A percentile compares a stretch with the other conserved stretches of the same genome.
Evolutionary conservation across 53 echinoderm and acorn worm species (phyloP).

Genomic region (Echinarachnius parma): DNA sequence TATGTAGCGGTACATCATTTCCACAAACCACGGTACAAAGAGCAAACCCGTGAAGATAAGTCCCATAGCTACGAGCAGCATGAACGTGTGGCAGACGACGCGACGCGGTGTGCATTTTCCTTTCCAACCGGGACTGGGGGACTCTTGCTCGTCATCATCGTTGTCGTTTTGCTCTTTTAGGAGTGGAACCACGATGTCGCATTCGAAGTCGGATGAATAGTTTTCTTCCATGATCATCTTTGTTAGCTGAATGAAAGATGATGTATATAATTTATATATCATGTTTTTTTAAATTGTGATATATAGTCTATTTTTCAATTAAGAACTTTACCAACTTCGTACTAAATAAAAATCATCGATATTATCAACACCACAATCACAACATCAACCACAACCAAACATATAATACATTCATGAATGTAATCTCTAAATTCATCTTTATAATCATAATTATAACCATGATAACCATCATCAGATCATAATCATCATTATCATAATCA

Average conservation of each 20-base stretch:
- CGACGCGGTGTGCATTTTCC: conserved; percentile 21
- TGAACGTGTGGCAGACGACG: conserved; percentile 29
- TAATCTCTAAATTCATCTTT: too few relatives aligned
- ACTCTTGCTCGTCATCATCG: too few relatives aligned
- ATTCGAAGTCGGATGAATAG: conserved; percentile 10
- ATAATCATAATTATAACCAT: background rate
- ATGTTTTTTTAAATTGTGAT: too few relatives aligned
- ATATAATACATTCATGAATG: too few relatives aligned
- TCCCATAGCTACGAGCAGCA: conserved; percentile 18
- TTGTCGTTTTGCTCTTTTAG: background rate
- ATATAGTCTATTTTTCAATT: too few relatives aligned
- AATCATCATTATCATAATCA: background rate
- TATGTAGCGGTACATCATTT: conserved; percentile 1
- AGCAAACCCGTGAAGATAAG: conserved; percentile 35
- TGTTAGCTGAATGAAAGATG: too few relatives aligned
- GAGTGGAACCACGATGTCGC: conserved; percentile 23
- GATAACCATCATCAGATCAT: background rate
- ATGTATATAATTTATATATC: too few relatives aligned
- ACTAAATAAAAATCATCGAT: too few relatives aligned
- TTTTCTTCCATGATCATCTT: background rate
- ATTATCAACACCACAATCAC: too few relatives aligned
- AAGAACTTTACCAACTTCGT: too few relatives aligned
- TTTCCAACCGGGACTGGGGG: background rate
- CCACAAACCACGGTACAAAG: conserved; percentile 32
- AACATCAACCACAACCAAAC: too few relatives aligned